phyloP scores from a whole-genome alignment of 2,113 vertebrate genomes.

The Brienomyrus brachyistius region DNA sequence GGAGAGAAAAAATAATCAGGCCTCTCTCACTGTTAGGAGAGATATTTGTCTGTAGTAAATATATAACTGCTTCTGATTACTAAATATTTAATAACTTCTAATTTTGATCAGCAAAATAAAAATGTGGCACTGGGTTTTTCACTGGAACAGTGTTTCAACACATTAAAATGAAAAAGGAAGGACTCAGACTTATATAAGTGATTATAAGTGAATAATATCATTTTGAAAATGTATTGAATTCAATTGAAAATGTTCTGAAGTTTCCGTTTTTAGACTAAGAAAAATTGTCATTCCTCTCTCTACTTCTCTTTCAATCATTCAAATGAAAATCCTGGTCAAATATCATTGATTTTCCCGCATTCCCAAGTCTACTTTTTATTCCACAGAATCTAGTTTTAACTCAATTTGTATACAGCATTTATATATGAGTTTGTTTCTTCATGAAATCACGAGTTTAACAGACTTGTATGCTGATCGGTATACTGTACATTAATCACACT shows the following conservation, averaged over 20 bases:
- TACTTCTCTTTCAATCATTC: neutral
- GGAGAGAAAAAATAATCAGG: neutral
- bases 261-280: neutral
- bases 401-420: neutral
- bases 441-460: neutral
- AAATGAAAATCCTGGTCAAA: neutral
- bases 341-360: neutral
- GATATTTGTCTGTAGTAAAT: neutral
- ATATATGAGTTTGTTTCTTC: neutral
- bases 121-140: neutral
- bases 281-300: neutral
- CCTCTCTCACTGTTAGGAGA: neutral
- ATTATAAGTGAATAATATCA: neutral
- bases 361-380: neutral
- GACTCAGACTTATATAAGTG: neutral
- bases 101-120: neutral
- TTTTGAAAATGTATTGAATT: neutral
- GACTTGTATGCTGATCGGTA: neutral
- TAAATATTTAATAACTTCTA: neutral
- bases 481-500: neutral
- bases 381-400: neutral
- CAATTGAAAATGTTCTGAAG: neutral
- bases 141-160: neutral
- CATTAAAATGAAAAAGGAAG: neutral
- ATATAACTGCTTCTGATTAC: neutral